A percentile compares a stretch with the other conserved stretches of the same genome.
These are phyloP conservation scores for Corythaixoides concolor DNA, from an alignment of 2,113 vertebrate genomes.

Conservation along the genomic window DNA sequence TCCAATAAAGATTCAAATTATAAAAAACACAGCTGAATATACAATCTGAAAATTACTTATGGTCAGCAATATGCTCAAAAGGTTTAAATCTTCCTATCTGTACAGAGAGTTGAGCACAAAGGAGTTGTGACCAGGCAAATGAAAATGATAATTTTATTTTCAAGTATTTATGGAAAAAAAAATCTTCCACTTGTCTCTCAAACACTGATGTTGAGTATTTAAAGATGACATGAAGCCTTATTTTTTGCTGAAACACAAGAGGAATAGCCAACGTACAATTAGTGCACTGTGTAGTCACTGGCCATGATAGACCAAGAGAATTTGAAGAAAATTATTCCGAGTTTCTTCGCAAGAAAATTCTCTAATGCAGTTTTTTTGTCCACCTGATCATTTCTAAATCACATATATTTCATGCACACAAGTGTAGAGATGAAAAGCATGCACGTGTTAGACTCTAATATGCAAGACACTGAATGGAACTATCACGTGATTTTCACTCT, in stretches of 20 bases:
- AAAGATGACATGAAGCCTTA: not conserved
- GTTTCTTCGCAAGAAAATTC: not conserved
- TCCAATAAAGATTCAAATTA: not conserved
- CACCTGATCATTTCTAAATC: not conserved
- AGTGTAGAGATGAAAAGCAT: not conserved
- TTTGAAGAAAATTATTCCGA: not conserved
- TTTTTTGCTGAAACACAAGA: not conserved
- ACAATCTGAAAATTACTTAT: not conserved
- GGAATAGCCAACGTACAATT: not conserved
- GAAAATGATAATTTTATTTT: not conserved
- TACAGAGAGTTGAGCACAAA: not conserved
- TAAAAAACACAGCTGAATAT: not conserved
- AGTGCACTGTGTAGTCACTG: not conserved
- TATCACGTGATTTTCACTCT: not conserved
- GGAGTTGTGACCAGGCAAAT: not conserved
- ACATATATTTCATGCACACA: not conserved
- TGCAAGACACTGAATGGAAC: not conserved
- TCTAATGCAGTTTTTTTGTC: not conserved
- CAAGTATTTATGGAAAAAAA: not conserved
- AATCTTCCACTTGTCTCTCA: not conserved
- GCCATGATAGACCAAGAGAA: not conserved
- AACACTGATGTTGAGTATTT: not conserved
- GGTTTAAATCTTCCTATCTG: not conserved
- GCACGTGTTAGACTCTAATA: not conserved
- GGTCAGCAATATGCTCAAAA: not conserved